These are phyloP conservation scores for Smittia aterrima DNA, from an alignment of 2,888 invertebrate species.

Conservation along the genomic window DNA sequence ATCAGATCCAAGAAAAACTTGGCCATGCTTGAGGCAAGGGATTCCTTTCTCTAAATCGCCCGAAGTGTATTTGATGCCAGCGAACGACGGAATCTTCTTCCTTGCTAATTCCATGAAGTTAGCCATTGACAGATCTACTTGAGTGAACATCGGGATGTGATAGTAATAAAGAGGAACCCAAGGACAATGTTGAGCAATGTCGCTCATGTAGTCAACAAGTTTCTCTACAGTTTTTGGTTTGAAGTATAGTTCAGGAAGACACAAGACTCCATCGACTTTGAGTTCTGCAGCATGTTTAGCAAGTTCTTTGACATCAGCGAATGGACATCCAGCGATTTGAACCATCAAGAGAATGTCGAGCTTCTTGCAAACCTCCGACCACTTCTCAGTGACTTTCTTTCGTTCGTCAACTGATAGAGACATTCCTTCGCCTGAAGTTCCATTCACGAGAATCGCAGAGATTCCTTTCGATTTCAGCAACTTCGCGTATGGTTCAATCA, in stretches of 20 bases:
- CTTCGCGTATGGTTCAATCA: constrained; percentile 64
- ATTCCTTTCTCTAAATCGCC: constrained; percentile 67
- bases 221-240: constrained; percentile 63
- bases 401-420: constrained; percentile 66
- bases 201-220: constrained; percentile 64
- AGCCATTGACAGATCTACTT: constrained; percentile 72
- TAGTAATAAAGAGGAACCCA: constrained; percentile 78
- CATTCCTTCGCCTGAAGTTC: constrained; percentile 76
- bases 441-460: constrained; percentile 71
- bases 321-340: constrained; percentile 69
- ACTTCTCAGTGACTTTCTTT: constrained; percentile 63
- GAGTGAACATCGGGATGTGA: constrained; percentile 72
- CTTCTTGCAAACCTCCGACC: constrained; percentile 60
- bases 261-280: constrained; percentile 67
- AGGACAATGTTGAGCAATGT: constrained; percentile 68
- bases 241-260: constrained; percentile 74
- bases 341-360: constrained; percentile 64
- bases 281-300: constrained; percentile 66
- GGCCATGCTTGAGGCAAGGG: constrained; percentile 58
- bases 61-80: constrained; percentile 80
- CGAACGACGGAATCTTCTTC: constrained; percentile 67
- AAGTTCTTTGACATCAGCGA: constrained; percentile 68
- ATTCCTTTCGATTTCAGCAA: constrained; percentile 63
- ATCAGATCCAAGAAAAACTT: constrained; percentile 67
- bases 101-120: constrained; percentile 64